Conservation (phyloP, 2,797 vertebrate species). For the Scarus forsteni region DNA sequence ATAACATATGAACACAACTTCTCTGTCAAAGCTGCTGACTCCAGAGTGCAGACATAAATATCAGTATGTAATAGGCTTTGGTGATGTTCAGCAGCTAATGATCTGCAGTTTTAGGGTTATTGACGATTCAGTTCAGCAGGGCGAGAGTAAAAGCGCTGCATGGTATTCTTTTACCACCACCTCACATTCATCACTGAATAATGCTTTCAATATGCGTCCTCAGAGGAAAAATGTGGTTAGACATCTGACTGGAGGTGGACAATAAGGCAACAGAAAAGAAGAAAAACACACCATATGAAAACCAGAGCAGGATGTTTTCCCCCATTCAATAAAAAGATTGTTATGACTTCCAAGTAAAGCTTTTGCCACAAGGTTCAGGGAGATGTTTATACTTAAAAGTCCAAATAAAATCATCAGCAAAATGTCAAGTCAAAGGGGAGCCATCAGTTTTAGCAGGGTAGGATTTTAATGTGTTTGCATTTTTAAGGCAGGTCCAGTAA, state of each 20-base stretch:
- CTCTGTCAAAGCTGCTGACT: too few species aligned
- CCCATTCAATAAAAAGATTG: neutral
- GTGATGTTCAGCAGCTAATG: neutral
- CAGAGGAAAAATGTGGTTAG: conserved; percentile 28
- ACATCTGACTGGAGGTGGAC: neutral
- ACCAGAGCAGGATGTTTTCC: conserved; percentile 15
- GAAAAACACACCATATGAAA: conserved; percentile 3
- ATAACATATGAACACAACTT: too few species aligned
- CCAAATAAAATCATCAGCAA: too few species aligned
- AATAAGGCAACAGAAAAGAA: conserved; percentile 2
- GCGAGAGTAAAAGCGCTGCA: neutral
- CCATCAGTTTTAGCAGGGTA: too few species aligned
- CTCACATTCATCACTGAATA: neutral
- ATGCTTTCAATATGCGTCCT: conserved; percentile 18
- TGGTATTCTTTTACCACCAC: neutral
- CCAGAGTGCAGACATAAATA: too few species aligned
- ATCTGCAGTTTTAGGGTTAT: neutral
- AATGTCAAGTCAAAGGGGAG: too few species aligned
- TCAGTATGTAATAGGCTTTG: neutral
- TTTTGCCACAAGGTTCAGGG: neutral
- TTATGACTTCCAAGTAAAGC: neutral
- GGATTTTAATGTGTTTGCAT: too few species aligned
- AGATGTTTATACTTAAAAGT: neutral
- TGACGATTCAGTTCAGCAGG: conserved; percentile 11
- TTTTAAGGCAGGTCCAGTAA: too few species aligned